These are phyloP conservation scores for Phalacrocorax carbo DNA, from an alignment of 2,113 vertebrate species.

Conservation along the genomic window DNA sequence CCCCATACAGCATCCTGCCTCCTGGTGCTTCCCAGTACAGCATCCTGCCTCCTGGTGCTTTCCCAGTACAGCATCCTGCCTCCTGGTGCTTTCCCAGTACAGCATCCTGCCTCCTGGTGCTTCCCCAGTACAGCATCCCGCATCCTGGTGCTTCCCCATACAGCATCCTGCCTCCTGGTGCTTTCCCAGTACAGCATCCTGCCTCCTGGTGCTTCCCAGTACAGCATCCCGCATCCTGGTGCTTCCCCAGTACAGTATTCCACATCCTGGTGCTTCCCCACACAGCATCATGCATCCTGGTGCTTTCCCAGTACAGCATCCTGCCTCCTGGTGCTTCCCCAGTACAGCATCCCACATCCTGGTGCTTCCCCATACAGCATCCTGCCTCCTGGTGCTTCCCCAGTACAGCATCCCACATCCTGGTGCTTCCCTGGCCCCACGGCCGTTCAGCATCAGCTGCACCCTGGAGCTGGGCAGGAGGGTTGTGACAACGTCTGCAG, in stretches of 20 bases:
- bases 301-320: not conserved
- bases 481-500: not conserved
- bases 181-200: not conserved
- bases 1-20: not conserved
- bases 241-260: not conserved
- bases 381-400: too few species aligned
- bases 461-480: not conserved
- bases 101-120: not conserved
- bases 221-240: not conserved
- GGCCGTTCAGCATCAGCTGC: not conserved
- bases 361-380: not conserved
- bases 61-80: not conserved
- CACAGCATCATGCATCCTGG: too few species aligned
- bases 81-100: too few species aligned
- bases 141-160: accelerated
- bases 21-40: not conserved
- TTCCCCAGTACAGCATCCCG: not conserved
- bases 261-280: too few species aligned
- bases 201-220: too few species aligned
- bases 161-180: accelerated
- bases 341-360: not conserved
- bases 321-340: accelerated
- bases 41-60: accelerated
- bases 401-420: not conserved
- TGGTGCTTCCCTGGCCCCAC: accelerated